These are phyloP conservation scores for Sphaerophoria rueppellii DNA, from an alignment of 2,888 invertebrate genomes.

Conservation along the genomic window DNA sequence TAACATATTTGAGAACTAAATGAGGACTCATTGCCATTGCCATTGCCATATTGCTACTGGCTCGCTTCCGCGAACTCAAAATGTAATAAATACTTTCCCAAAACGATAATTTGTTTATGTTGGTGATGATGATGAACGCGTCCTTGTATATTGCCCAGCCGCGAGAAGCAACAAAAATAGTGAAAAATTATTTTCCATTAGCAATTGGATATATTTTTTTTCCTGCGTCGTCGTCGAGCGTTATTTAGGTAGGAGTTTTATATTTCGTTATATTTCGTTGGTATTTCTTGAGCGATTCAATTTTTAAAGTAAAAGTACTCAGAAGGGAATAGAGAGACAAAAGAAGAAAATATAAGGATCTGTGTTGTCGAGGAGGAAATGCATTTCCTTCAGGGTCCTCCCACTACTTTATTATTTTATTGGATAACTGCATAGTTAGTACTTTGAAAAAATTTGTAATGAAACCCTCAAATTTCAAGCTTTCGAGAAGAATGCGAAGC, in stretches of 20 bases:
- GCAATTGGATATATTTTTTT: conserved; percentile 42
- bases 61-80: conserved; percentile 18
- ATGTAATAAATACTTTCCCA: conserved; percentile 32
- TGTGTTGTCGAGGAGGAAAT: too few species aligned
- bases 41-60: too few species aligned
- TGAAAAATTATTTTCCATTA: conserved; percentile 67
- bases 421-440: too few species aligned
- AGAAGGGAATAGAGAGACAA: too few species aligned
- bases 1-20: conserved; percentile 38
- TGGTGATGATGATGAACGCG: background rate
- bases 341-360: too few species aligned
- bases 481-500: too few species aligned
- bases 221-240: background rate
- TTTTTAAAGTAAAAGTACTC: too few species aligned
- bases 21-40: too few species aligned
- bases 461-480: too few species aligned
- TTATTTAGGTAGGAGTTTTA: background rate
- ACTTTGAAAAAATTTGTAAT: too few species aligned
- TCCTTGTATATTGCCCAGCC: background rate
- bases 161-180: conserved; percentile 18
- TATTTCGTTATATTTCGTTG: background rate
- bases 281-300: background rate
- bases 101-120: background rate
- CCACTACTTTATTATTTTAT: too few species aligned
- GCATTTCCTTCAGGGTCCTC: too few species aligned